phyloP scores from a whole-genome alignment of 2,888 invertebrate species.

The Celastrina argiolus region DNA sequence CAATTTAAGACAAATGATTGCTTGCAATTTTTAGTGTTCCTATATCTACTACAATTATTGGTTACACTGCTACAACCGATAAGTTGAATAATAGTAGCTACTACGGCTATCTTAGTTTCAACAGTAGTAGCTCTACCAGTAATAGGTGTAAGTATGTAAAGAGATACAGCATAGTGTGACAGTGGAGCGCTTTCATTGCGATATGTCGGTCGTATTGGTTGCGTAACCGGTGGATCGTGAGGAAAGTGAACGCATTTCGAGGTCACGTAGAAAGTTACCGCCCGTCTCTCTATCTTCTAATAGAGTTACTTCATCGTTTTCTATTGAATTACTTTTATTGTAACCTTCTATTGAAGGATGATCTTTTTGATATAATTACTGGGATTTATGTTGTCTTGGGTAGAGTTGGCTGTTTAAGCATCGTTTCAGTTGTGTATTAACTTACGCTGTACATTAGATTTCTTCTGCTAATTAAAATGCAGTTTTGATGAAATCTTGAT shows the following conservation, averaged over 20 bases:
- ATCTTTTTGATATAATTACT: not conserved
- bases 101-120: not conserved
- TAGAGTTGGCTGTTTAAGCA: not conserved
- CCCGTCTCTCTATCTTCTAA: slow-evolving; percentile 45
- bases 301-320: slow-evolving; percentile 17
- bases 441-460: too few species aligned
- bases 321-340: not conserved
- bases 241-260: slow-evolving; percentile 77
- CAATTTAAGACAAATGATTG: not conserved
- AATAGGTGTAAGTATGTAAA: not conserved
- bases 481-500: too few species aligned
- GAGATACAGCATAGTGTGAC: slow-evolving; percentile 35
- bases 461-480: too few species aligned
- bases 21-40: not conserved
- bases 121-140: not conserved
- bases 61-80: not conserved
- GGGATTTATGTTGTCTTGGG: not conserved
- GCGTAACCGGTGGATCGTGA: slow-evolving; percentile 71
- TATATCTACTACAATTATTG: not conserved
- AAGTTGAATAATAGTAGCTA: not conserved
- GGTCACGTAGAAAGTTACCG: slow-evolving; percentile 75
- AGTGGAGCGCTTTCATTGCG: slow-evolving; percentile 44
- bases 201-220: slow-evolving; percentile 69
- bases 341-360: not conserved
- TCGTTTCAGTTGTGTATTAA: not conserved